Conservation (phyloP, 2,113 vertebrate genomes). For the Myiagra hebetior region DNA sequence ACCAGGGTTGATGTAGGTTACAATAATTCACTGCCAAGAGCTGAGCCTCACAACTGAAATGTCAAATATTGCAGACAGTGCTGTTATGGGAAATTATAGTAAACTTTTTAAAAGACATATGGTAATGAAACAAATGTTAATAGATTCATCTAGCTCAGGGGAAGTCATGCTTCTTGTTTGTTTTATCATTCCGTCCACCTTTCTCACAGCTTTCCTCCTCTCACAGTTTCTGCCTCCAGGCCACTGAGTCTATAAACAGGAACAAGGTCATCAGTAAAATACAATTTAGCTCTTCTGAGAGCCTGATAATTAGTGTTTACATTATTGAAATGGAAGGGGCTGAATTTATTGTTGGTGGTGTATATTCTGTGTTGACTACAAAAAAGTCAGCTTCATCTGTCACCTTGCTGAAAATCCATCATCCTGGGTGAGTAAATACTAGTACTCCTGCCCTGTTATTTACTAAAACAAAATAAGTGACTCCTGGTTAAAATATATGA, state of each 20-base stretch:
- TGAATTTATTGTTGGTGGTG: not conserved
- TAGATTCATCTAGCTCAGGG: conserved; percentile 23
- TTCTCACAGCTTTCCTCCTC: not conserved
- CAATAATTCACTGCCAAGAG: not conserved
- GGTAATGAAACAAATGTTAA: conserved; percentile 58
- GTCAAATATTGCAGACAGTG: not conserved
- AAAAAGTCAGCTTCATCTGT: not conserved
- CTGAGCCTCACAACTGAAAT: conserved; percentile 16
- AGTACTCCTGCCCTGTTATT: not conserved
- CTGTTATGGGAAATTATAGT: not conserved
- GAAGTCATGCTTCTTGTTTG: not conserved
- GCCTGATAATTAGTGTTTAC: conserved; percentile 19
- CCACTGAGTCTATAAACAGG: not conserved
- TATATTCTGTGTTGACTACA: not conserved
- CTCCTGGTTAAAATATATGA: not conserved
- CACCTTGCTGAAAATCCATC: not conserved
- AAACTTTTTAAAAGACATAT: conserved; percentile 18
- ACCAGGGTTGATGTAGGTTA: not conserved
- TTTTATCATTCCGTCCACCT: not conserved
- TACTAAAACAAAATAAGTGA: not conserved
- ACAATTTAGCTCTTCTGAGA: conserved; percentile 26
- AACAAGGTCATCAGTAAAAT: conserved; percentile 31
- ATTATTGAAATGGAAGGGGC: not conserved
- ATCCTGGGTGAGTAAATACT: not conserved
- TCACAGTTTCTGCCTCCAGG: not conserved